Evolutionary conservation across 1,140 invertebrate genomes (phyloP).

Genomic region (Bombus haemorrhoidalis): DNA sequence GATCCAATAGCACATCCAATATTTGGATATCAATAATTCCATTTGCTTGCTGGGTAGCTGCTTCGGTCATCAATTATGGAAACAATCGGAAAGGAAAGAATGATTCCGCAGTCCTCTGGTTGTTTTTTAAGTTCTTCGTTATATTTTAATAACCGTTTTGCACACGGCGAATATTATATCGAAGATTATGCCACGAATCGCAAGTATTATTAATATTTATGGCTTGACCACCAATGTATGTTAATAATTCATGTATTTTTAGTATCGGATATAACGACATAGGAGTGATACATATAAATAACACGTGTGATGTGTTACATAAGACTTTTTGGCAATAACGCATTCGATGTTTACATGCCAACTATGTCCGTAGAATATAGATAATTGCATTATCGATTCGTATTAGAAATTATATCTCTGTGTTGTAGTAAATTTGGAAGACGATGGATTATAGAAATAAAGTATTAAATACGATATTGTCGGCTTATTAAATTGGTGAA

Average conservation of each 20-base stretch:
- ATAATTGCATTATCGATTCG: background rate
- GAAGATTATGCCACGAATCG: too few relatives aligned
- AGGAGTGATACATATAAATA: background rate
- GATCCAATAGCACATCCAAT: background rate
- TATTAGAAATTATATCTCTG: background rate
- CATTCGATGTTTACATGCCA: background rate
- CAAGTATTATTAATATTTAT: background rate
- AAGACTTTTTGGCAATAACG: background rate
- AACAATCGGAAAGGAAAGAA: background rate
- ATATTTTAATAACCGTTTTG: background rate
- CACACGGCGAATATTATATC: background rate
- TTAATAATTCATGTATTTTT: background rate
- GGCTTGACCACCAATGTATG: too few relatives aligned
- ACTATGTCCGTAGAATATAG: too few relatives aligned
- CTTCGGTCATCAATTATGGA: conserved; percentile 19
- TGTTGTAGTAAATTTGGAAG: too few relatives aligned
- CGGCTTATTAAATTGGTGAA: too few relatives aligned
- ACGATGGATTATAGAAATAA: background rate
- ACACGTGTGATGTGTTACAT: background rate
- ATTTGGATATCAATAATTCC: conserved; percentile 39
- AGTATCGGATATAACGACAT: background rate
- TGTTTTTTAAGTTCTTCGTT: conserved; percentile 20
- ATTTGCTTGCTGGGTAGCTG: background rate
- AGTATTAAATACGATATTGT: background rate
- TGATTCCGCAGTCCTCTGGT: background rate